phyloP scores from a whole-genome alignment of 2,888 invertebrate genomes.

The Scaptomyza caliginosa region DNA sequence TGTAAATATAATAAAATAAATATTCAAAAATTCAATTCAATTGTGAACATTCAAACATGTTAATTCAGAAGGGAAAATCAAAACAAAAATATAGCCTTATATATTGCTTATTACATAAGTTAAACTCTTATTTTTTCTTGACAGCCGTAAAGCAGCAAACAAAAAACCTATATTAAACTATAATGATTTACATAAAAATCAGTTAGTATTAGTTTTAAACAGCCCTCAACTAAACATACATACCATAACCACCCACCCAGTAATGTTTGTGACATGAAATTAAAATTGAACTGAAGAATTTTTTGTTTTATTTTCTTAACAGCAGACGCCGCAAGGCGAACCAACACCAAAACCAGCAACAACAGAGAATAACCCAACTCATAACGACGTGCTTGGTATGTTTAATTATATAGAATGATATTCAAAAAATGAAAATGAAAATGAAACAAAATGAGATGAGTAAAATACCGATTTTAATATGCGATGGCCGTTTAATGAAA shows the following conservation, averaged over 20 bases:
- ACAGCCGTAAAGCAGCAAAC: too few species aligned
- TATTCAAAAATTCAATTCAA: too few species aligned
- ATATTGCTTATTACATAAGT: too few species aligned
- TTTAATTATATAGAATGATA: slow-evolving; percentile 79
- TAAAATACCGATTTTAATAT: slow-evolving; percentile 69
- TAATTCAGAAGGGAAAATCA: too few species aligned
- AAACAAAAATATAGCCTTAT: too few species aligned
- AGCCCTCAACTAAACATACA: slow-evolving; percentile 2
- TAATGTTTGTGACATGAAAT: slow-evolving; percentile 74
- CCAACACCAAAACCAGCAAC: slow-evolving; percentile 16
- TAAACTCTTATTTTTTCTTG: too few species aligned
- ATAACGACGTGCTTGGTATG: slow-evolving; percentile 69
- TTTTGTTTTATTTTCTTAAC: slow-evolving; percentile 43
- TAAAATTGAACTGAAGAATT: slow-evolving; percentile 71
- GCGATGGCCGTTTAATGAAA: slow-evolving; percentile 72
- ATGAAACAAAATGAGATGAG: slow-evolving; percentile 55
- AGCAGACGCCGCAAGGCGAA: slow-evolving; percentile 19
- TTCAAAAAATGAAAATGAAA: too few species aligned
- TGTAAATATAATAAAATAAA: too few species aligned
- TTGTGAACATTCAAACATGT: too few species aligned
- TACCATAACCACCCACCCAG: slow-evolving; percentile 40
- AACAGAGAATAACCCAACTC: slow-evolving; percentile 42
- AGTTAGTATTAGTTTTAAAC: background rate
- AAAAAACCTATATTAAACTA: too few species aligned
- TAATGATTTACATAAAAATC: too few species aligned